A percentile compares a stretch with the other conserved stretches of the same genome.
phyloP scores from a whole-genome alignment of 2,888 invertebrate species.

The Nemotelus nigrinus region DNA sequence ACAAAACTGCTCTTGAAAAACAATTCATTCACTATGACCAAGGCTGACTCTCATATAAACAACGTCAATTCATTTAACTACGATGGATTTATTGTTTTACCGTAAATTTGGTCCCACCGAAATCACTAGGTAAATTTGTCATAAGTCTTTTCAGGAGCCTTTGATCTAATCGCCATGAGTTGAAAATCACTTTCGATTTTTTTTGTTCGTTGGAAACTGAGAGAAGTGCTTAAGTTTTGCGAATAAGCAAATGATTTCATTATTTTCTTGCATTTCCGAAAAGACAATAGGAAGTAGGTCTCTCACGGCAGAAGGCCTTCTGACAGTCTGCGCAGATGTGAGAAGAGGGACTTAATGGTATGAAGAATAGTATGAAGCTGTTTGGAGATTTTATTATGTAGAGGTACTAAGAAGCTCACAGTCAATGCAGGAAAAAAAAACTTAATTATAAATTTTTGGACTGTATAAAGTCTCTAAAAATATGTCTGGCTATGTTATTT shows the following conservation, averaged over 20 bases:
- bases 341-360: neutral
- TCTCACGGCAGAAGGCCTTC: slow-evolving; percentile 35
- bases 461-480: no score
- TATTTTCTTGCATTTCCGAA: neutral
- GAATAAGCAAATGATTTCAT: slow-evolving; percentile 22
- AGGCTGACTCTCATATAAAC: neutral
- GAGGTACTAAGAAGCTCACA: neutral
- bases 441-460: no score
- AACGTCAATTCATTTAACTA: neutral
- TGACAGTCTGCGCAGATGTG: neutral
- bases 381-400: neutral
- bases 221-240: slow-evolving; percentile 10
- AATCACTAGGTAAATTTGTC: neutral
- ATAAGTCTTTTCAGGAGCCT: neutral
- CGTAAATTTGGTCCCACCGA: slow-evolving; percentile 13
- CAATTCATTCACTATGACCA: no score
- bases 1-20: no score
- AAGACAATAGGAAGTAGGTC: slow-evolving; percentile 17
- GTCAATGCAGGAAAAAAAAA: neutral
- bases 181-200: slow-evolving; percentile 23
- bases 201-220: slow-evolving; percentile 2
- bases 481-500: no score
- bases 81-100: neutral
- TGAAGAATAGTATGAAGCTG: neutral
- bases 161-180: slow-evolving; percentile 6